phyloP scores from a whole-genome alignment of 2,888 invertebrate species.

The Coelinius sp. region DNA sequence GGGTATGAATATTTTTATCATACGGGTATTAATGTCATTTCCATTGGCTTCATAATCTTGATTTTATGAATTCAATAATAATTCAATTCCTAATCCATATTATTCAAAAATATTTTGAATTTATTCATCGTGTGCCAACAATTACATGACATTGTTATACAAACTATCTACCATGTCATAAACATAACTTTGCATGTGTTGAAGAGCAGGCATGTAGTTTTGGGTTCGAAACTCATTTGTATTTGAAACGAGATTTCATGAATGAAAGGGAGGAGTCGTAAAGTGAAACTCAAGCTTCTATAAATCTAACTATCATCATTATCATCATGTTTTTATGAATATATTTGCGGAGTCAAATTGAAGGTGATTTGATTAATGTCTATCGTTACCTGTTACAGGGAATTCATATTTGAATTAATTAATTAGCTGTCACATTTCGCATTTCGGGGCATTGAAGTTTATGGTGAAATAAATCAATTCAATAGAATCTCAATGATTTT shows the following conservation, averaged over 20 bases:
- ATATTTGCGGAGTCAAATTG: not conserved
- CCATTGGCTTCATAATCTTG: not conserved
- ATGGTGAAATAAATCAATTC: not conserved
- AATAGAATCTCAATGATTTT: not conserved
- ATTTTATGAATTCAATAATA: not conserved
- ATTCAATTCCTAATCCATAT: conserved; percentile 4
- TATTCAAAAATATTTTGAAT: conserved; percentile 24
- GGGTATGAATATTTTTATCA: not conserved
- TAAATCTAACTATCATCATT: not conserved
- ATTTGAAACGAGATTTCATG: conserved; percentile 26
- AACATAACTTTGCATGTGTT: conserved; percentile 41
- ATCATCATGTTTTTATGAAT: not conserved
- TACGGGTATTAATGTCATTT: not conserved
- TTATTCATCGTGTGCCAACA: conserved; percentile 40
- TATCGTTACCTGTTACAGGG: not conserved
- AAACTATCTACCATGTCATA: conserved; percentile 35
- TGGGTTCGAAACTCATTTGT: conserved; percentile 30
- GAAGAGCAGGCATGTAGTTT: conserved; percentile 28
- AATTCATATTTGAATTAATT: not conserved
- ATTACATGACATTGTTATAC: conserved; percentile 33
- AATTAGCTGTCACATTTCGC: not conserved
- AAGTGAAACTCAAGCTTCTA: conserved; percentile 10
- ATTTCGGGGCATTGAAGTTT: not conserved
- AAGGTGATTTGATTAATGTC: not conserved
- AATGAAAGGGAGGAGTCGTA: conserved; percentile 17